Base-by-base conservation (phyloP, 2,888 invertebrate genomes). In the Acronicta leporina region DNA sequence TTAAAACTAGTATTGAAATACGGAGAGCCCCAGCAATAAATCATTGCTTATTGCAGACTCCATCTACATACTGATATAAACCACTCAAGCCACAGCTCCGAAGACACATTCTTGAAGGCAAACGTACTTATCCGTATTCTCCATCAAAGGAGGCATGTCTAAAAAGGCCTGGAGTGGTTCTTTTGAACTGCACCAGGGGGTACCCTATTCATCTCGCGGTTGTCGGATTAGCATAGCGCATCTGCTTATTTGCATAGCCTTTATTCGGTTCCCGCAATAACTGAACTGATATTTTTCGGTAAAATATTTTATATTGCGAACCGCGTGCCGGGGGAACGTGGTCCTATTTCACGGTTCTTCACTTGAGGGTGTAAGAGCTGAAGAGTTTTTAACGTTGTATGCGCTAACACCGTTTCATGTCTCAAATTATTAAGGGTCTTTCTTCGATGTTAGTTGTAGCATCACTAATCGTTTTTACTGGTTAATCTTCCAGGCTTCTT, bases 211-310 rank as follows among this genome's bases (percentile, higher is more conserved):
- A 81, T 81, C 66, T 69, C 51, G 50, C 63, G 65, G 55, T 52
- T 56, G 55, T 60, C 55, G 62, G 68, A 78, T 78, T 79, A 77
- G 65, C 78, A 79, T 77, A 77, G 77, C 80, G 77, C 77, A 77
- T 77, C 77, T 68, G 61, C 64, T 67, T 59, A 79, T 77, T 77
- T 77, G 80, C 77, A 77, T 79, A 68, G 38, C 66, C 64, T 74
- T 77, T 69, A 75, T 79, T 64, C 69, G 56, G 30, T 62, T 60
- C 68, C 11, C 11, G 30, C 46, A 11, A 46, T 46, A 46, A 46
- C 57, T 46, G 57, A 75, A 72, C 73, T 61, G 71, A 73, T 76
- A 73, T 78, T 76, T 68, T 69, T 52, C 64, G 65, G 50, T 64
- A 67, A 69, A 76, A 65, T 69, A 65, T 57, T 73, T 76, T 48